phyloP scores from a whole-genome alignment of 1,140 invertebrate genomes.

The Hypsibius dujardini region DNA sequence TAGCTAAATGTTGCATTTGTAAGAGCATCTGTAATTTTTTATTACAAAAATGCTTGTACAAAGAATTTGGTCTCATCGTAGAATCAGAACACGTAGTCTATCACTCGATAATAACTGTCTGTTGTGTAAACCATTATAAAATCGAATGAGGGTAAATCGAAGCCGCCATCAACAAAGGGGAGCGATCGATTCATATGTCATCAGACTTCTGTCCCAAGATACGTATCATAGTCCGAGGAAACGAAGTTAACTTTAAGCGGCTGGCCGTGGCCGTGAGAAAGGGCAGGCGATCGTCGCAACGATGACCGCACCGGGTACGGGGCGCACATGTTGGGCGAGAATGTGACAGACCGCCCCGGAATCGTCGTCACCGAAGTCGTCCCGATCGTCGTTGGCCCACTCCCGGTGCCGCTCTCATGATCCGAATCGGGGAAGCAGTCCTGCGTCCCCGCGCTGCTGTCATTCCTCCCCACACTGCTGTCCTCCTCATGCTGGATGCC shows the following conservation, averaged over 20 bases:
- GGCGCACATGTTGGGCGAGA: background rate
- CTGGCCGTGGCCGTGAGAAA: background rate
- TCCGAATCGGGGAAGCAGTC: slow-evolving; percentile 8
- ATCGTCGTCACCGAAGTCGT: background rate
- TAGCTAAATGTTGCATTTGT: no score
- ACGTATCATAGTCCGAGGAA: slow-evolving; percentile 5
- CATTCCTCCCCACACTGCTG: background rate
- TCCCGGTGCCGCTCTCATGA: background rate
- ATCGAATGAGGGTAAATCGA: background rate
- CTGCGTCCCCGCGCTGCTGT: slow-evolving; percentile 8
- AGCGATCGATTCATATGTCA: background rate
- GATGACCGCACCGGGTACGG: background rate
- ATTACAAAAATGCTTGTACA: background rate
- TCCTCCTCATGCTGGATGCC: slow-evolving; percentile 12
- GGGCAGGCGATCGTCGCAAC: background rate
- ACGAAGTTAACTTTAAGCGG: background rate
- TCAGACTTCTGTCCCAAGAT: slow-evolving; percentile 13
- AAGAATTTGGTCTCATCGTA: background rate
- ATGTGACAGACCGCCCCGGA: background rate
- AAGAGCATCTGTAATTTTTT: no score
- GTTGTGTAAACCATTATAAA: no score
- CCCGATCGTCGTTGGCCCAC: background rate
- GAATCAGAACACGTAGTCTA: background rate
- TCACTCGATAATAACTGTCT: no score
- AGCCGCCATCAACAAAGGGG: background rate